A percentile compares a stretch with the other conserved stretches of the same genome.
These are phyloP conservation scores for Psittacula echo DNA, from an alignment of 2,797 vertebrate genomes.

Conservation along the genomic window DNA sequence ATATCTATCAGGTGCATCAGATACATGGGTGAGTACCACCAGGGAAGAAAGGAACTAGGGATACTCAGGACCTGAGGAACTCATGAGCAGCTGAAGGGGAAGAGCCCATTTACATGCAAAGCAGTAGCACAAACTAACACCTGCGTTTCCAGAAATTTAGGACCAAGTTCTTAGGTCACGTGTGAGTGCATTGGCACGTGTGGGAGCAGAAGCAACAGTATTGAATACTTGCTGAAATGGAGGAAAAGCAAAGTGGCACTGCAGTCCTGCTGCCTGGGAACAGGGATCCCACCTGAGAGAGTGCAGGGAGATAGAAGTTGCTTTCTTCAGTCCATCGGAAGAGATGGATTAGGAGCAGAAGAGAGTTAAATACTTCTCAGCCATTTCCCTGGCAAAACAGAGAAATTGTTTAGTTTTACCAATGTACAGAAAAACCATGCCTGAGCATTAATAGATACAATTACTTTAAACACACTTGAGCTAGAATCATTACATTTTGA, in stretches of 20 bases:
- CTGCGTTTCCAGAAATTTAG: not conserved
- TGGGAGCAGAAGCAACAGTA: not conserved
- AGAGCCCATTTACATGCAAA: not conserved
- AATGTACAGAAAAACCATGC: not conserved
- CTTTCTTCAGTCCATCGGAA: not conserved
- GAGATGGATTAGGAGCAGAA: not conserved
- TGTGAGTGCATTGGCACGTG: not conserved
- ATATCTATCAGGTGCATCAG: not conserved
- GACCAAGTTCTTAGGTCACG: not conserved
- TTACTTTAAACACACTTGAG: not conserved
- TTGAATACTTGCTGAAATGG: not conserved
- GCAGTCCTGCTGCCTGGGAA: not conserved
- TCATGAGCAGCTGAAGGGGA: not conserved
- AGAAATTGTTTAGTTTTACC: not conserved
- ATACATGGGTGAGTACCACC: not conserved
- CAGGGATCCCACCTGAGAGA: not conserved
- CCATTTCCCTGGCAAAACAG: not conserved
- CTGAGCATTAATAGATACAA: not conserved
- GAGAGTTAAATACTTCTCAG: not conserved
- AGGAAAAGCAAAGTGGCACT: not conserved
- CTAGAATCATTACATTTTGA: not conserved
- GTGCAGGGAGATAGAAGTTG: fast-evolving
- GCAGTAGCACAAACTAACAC: not conserved
- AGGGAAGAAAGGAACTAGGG: not conserved
- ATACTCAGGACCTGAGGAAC: not conserved